phyloP scores from a whole-genome alignment of 2,888 invertebrate genomes.

The Portevinia maculata region DNA sequence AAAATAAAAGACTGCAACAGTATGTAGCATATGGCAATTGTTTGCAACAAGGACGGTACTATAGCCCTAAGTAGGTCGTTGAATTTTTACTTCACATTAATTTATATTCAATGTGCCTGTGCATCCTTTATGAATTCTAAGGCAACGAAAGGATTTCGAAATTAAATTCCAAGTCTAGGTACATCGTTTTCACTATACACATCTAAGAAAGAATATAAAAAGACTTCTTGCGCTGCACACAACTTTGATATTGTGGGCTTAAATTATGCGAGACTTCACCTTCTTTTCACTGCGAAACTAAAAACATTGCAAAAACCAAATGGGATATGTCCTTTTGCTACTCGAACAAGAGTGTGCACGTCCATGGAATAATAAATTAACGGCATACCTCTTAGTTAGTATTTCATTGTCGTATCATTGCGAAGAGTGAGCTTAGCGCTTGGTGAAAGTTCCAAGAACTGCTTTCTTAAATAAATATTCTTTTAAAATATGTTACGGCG shows the following conservation, averaged over 20 bases:
- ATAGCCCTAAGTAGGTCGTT: slow-evolving; percentile 16
- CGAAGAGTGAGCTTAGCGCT: background rate
- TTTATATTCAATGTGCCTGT: slow-evolving; percentile 55
- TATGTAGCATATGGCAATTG: slow-evolving; percentile 12
- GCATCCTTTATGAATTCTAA: slow-evolving; percentile 49
- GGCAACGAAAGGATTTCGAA: slow-evolving; percentile 47
- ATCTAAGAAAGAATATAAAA: slow-evolving; percentile 9
- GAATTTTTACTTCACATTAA: slow-evolving; percentile 20
- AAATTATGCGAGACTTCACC: slow-evolving; percentile 52
- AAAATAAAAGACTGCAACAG: slow-evolving; percentile 5
- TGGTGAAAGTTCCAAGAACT: background rate
- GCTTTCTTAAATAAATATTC: slow-evolving; percentile 21
- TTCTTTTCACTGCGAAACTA: slow-evolving; percentile 17
- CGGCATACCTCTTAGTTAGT: slow-evolving; percentile 28
- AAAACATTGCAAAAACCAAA: slow-evolving; percentile 1
- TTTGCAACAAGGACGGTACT: slow-evolving; percentile 13
- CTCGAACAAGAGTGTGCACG: slow-evolving; percentile 31
- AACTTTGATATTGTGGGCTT: slow-evolving; percentile 29
- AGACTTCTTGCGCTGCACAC: slow-evolving; percentile 33
- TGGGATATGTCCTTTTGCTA: slow-evolving; percentile 23
- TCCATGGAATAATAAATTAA: slow-evolving; percentile 45
- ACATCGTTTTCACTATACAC: slow-evolving; percentile 3
- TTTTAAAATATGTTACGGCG: slow-evolving; percentile 7
- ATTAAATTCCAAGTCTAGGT: slow-evolving; percentile 45
- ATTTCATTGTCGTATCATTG: slow-evolving; percentile 27